These are phyloP conservation scores for Microplitis demolitor DNA, from an alignment of 1,140 invertebrate genomes.

Conservation along the genomic window DNA sequence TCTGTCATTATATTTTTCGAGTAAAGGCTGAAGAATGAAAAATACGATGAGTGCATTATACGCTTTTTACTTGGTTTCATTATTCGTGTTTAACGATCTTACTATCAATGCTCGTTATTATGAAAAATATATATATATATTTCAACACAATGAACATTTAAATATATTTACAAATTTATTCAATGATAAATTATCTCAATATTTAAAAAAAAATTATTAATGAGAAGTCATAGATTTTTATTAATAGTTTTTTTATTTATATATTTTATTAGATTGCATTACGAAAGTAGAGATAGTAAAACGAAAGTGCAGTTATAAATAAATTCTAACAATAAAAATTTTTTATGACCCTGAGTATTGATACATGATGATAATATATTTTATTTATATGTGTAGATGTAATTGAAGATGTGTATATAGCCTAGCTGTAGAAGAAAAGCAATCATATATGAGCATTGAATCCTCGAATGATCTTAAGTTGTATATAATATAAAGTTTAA, in stretches of 20 bases:
- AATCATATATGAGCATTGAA: background rate
- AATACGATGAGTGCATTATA: background rate
- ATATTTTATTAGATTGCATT: background rate
- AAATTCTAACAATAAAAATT: background rate
- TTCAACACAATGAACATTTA: too few relatives aligned
- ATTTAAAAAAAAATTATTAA: background rate
- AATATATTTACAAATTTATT: too few relatives aligned
- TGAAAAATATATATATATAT: background rate
- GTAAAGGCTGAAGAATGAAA: background rate
- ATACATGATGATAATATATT: background rate
- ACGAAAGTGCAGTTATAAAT: conserved; percentile 9
- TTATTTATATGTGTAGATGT: background rate
- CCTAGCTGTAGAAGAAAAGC: background rate
- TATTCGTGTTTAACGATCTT: background rate
- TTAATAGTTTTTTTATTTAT: background rate
- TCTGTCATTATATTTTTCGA: background rate
- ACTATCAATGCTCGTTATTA: background rate
- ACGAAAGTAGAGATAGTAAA: background rate
- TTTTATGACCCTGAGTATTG: background rate
- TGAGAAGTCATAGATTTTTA: background rate
- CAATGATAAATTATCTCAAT: too few relatives aligned
- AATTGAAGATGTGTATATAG: background rate
- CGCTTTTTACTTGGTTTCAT: background rate
- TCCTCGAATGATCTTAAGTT: background rate
- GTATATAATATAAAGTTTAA: background rate